Percentiles rank a stretch among this genome's conserved stretches.
phyloP scores from a whole-genome alignment of 2,888 invertebrate species.

The Emesis castigata region DNA sequence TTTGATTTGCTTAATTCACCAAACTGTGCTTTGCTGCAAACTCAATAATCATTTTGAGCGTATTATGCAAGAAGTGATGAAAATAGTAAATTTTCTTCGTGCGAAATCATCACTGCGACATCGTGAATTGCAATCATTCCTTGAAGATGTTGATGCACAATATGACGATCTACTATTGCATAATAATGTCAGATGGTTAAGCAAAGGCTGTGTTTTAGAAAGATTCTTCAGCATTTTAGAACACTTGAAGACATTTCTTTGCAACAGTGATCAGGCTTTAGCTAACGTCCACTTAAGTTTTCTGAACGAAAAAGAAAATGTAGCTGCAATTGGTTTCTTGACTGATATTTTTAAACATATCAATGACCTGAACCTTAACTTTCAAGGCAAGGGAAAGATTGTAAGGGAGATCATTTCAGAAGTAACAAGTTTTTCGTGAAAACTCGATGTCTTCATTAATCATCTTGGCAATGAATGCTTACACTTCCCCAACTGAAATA shows the following conservation, averaged over 20 bases:
- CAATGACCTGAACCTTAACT: too few relatives aligned
- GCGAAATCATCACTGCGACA: slow-evolving; percentile 38
- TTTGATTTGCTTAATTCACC: slow-evolving; percentile 25
- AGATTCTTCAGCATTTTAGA: background rate
- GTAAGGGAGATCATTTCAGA: too few relatives aligned
- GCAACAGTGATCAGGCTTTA: too few relatives aligned
- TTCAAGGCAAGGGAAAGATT: too few relatives aligned
- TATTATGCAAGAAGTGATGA: slow-evolving; percentile 49
- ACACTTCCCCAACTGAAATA: too few relatives aligned
- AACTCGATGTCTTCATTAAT: too few relatives aligned
- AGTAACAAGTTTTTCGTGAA: too few relatives aligned
- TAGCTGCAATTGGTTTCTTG: too few relatives aligned
- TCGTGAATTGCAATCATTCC: slow-evolving; percentile 27
- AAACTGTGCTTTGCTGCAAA: slow-evolving; percentile 56
- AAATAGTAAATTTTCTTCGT: slow-evolving; percentile 42
- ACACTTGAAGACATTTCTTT: background rate
- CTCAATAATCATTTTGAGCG: slow-evolving; percentile 38
- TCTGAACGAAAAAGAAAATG: too few relatives aligned
- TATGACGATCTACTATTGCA: slow-evolving; percentile 4
- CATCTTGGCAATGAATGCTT: too few relatives aligned
- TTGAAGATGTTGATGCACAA: slow-evolving; percentile 11
- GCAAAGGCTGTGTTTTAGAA: too few relatives aligned
- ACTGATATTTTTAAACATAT: too few relatives aligned
- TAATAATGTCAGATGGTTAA: background rate
- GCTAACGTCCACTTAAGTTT: background rate